Evolutionary conservation across 1,140 invertebrate genomes (phyloP), one percentile per base, ranked within the genome.

Genomic region (Drosophila takahashii): DNA sequence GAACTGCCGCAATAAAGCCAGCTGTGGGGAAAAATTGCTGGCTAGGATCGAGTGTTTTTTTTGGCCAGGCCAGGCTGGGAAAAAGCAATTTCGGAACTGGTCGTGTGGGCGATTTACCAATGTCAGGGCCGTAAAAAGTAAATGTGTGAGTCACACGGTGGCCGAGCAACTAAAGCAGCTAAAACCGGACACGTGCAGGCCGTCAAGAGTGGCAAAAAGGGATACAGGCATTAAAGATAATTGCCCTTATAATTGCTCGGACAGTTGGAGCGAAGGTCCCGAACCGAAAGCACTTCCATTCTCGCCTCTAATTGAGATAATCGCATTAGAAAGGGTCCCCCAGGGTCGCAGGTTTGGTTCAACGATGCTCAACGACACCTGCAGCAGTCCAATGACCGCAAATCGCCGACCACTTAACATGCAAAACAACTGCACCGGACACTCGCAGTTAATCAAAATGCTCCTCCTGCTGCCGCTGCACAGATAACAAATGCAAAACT

Each of bases 221-320:
- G 70, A 72, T 71, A 64, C 57, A 64, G 16, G 54, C 79, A 86
- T 86, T 89, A 87, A 86, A 86, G 74, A 73, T 87, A 87, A 86
- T 86, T 83, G 84, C 61, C 41, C 73, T 76, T 79, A 81, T 86
- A 86, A 86, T 86, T 87, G 83, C 71, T 29, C 18, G 29, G 45
- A 32, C 71, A 58, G 53, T 70, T 70, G 48, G 7, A n/a, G 13
- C 7, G 26, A 15, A 50, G 8, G 11, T n/a, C n/a, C 7, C 16
- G 7, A 9, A 9, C 44, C 36, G 16, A 41, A 29, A 39, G 37
- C 65, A 51, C 37, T 73, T 54, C 59, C 57, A 75, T 84, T 61
- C 39, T 60, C 51, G 34, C 75, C 62, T 70, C 56, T 81, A 78
- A 86, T 87, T 87, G 74, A 56, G 41, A 70, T 78, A 87, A 81